Conservation (phyloP, 2,113 vertebrate genomes). For the Dipodomys stephensi region DNA sequence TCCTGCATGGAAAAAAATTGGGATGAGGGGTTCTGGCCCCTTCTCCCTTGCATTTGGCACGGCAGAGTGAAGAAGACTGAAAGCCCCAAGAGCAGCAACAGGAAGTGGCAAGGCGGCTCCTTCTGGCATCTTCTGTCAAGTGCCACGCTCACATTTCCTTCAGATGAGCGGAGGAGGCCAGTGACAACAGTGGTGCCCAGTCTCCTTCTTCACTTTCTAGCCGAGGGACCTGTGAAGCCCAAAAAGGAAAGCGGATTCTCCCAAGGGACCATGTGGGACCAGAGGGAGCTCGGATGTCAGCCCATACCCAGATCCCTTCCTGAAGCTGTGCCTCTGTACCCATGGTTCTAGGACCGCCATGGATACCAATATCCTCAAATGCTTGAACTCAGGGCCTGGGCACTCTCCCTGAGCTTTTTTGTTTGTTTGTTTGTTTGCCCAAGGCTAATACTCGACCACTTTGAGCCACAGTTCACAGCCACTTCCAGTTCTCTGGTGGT, state of each 20-base stretch:
- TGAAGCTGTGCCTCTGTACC: not conserved
- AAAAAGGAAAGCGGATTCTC: not conserved
- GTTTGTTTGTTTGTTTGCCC: too few species aligned
- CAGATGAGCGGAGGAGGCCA: not conserved
- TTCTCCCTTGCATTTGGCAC: not conserved
- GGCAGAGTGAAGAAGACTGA: not conserved
- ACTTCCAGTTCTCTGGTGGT: too few species aligned
- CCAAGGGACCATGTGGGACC: accelerated
- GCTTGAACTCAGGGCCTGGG: too few species aligned
- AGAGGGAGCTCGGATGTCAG: not conserved
- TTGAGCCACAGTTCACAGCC: too few species aligned
- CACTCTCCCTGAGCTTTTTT: too few species aligned
- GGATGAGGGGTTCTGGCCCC: not conserved
- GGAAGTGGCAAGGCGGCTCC: not conserved
- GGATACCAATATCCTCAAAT: too few species aligned
- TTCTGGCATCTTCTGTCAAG: not conserved
- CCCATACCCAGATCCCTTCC: not conserved
- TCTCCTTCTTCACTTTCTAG: not conserved
- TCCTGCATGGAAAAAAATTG: not conserved
- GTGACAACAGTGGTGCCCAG: not conserved
- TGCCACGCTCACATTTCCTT: not conserved
- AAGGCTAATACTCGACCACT: too few species aligned
- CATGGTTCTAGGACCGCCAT: not conserved
- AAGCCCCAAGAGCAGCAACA: not conserved
- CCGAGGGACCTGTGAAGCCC: not conserved